phyloP scores from a whole-genome alignment of 2,888 invertebrate species.

The Scaptodrosophila latifasciaeformis region DNA sequence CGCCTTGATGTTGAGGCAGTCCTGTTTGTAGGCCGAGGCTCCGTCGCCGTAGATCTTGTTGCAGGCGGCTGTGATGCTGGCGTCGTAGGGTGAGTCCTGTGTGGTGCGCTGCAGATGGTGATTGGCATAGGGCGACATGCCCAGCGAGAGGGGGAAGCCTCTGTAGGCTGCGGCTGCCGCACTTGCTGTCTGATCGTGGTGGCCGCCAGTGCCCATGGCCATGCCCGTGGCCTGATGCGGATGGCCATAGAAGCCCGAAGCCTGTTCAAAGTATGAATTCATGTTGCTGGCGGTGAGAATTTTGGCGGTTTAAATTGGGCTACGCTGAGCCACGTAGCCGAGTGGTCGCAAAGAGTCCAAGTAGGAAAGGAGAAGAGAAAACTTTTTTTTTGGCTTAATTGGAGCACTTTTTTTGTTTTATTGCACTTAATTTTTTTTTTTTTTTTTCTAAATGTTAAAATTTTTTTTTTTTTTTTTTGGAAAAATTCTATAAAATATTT shows the following conservation, averaged over 20 bases:
- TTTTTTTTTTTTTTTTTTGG: slow-evolving; percentile 15
- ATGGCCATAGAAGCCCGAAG: slow-evolving; percentile 94
- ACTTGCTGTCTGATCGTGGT: slow-evolving; percentile 83
- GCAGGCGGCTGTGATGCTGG: slow-evolving; percentile 88
- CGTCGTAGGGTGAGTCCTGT: slow-evolving; percentile 94
- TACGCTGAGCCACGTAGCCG: slow-evolving; percentile 25
- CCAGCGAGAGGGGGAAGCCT: slow-evolving; percentile 89
- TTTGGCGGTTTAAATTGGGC: slow-evolving; percentile 71
- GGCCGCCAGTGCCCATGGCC: slow-evolving; percentile 80
- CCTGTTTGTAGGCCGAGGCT: slow-evolving; percentile 79
- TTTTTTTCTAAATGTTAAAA: slow-evolving; percentile 6
- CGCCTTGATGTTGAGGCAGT: slow-evolving; percentile 82
- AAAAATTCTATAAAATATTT: not conserved
- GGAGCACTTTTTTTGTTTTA: not conserved
- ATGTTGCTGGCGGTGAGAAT: slow-evolving; percentile 78
- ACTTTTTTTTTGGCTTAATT: not conserved
- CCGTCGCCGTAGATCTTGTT: slow-evolving; percentile 80
- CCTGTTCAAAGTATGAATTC: slow-evolving; percentile 97
- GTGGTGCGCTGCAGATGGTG: slow-evolving; percentile 86
- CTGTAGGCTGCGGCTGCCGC: slow-evolving; percentile 83
- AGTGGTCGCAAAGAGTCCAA: slow-evolving; percentile 23
- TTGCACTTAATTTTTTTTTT: slow-evolving; percentile 14
- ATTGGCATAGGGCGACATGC: slow-evolving; percentile 90
- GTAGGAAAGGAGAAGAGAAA: no score
- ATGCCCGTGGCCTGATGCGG: slow-evolving; percentile 86